phyloP scores from a whole-genome alignment of 2,888 invertebrate genomes.

The Ctenicera cuprea region DNA sequence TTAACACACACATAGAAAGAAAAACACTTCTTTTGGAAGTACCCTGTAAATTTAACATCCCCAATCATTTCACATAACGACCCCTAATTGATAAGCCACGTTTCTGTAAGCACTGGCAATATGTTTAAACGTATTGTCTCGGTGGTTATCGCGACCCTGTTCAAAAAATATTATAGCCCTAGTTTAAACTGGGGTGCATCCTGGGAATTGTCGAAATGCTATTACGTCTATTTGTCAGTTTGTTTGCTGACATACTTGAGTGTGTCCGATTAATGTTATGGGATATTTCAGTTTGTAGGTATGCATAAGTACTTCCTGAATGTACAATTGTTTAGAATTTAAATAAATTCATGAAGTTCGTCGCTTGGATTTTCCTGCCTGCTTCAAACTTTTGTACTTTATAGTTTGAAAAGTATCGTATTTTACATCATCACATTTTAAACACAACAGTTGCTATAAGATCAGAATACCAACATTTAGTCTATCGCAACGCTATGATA shows the following conservation, averaged over 20 bases:
- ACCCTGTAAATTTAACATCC: not conserved
- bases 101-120: slow-evolving; percentile 67
- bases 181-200: slow-evolving; percentile 64
- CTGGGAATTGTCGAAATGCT: slow-evolving; percentile 57
- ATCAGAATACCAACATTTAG: too few relatives aligned
- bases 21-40: not conserved
- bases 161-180: slow-evolving; percentile 69
- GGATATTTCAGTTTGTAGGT: slow-evolving; percentile 28
- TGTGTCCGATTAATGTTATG: slow-evolving; percentile 54
- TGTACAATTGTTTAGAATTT: too few relatives aligned
- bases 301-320: too few relatives aligned
- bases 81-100: slow-evolving; percentile 71
- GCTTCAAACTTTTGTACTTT: too few relatives aligned
- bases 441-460: too few relatives aligned
- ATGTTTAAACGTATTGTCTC: slow-evolving; percentile 64
- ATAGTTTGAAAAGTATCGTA: too few relatives aligned
- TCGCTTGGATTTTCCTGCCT: not conserved
- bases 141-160: slow-evolving; percentile 65
- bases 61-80: slow-evolving; percentile 18
- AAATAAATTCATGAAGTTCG: too few relatives aligned
- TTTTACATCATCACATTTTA: too few relatives aligned
- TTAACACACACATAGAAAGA: too few relatives aligned
- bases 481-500: too few relatives aligned
- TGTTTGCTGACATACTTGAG: slow-evolving; percentile 57
- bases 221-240: slow-evolving; percentile 53